Conservation (phyloP, 2,797 vertebrate genomes). For the Scarus forsteni region DNA sequence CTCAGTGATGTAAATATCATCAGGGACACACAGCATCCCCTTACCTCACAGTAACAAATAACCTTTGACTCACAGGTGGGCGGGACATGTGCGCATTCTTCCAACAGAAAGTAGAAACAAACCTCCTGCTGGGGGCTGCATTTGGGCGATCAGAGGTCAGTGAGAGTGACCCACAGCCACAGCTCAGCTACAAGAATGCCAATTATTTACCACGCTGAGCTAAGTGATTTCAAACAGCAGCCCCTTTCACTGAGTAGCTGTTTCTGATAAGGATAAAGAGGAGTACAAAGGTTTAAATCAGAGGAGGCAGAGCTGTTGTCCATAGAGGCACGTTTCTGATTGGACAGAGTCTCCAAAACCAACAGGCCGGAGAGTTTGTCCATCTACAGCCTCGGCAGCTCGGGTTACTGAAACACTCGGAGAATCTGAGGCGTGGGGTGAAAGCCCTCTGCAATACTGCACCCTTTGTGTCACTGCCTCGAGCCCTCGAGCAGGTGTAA, state of each 20-base stretch:
- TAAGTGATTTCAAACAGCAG: background rate
- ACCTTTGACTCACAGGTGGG: slow-evolving; percentile 10
- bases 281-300: too few species aligned
- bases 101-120: background rate
- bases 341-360: slow-evolving; percentile 11
- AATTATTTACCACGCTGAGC: background rate
- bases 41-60: slow-evolving; percentile 2
- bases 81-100: slow-evolving; percentile 20
- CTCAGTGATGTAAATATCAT: too few species aligned
- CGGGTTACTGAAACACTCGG: slow-evolving; percentile 60
- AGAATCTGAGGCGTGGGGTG: slow-evolving; percentile 72
- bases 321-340: slow-evolving; percentile 39
- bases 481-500: slow-evolving; percentile 76
- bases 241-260: too few species aligned
- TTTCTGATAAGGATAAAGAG: too few species aligned
- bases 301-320: background rate
- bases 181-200: background rate
- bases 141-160: slow-evolving; percentile 2
- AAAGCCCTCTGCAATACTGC: slow-evolving; percentile 65
- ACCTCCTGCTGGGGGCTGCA: background rate
- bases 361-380: slow-evolving; percentile 19
- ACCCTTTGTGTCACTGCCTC: slow-evolving; percentile 73
- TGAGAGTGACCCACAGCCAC: slow-evolving; percentile 3
- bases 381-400: slow-evolving; percentile 26
- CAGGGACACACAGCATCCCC: too few species aligned